Base-by-base conservation (phyloP, 2,113 vertebrate species). In the Apteryx owenii region DNA sequence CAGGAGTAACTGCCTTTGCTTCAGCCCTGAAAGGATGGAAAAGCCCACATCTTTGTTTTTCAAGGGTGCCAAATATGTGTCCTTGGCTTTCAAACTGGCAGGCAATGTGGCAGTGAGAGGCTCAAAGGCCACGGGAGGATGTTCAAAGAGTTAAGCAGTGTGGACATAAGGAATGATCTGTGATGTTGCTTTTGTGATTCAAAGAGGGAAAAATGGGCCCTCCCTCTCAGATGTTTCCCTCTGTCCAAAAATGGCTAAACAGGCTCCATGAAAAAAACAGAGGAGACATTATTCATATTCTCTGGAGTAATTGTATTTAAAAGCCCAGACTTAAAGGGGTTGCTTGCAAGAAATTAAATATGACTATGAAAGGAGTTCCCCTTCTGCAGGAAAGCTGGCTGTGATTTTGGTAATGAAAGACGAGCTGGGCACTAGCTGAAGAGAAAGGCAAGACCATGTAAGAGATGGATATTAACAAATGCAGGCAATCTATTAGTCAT, bases 211-310 rank as follows among this genome's bases (percentile, higher is more conserved):
- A 95, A 97, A 97, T 97, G 95, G 22, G 12, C 94, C 92, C 95
- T 93, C 86, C 83, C 94, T 96, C 86, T 83, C 93, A 13, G 81
- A 91, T 62, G 85, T 76, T 96, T 97, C 87, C 94, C 70, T 91
- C 96, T 95, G 78, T 83, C 97, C 95, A 97, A 96, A 97, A 97
- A 95, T 96, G 97, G 97, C 81, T 95, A 95, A 95, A 95, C 87
- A 75, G 60, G 40, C 84, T 95, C 75, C 53, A 90, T 58, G 92
- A 77, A 91, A 69, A 77, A 85, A 89, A 64, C 10, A 76, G 77
- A 70, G 3, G 82, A 96, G 87, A 85, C 91, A 95, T 96, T 97
- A 91, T 82, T 94, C 46, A 7, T 83, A 84, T 75, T 79, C 95
- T 96, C 95, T 90, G 85, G 88, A 94, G 94, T 90, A 64, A 84